These are phyloP conservation scores for Pteronotus mesoamericanus DNA, from an alignment of 2,797 vertebrate species.

Conservation along the genomic window DNA sequence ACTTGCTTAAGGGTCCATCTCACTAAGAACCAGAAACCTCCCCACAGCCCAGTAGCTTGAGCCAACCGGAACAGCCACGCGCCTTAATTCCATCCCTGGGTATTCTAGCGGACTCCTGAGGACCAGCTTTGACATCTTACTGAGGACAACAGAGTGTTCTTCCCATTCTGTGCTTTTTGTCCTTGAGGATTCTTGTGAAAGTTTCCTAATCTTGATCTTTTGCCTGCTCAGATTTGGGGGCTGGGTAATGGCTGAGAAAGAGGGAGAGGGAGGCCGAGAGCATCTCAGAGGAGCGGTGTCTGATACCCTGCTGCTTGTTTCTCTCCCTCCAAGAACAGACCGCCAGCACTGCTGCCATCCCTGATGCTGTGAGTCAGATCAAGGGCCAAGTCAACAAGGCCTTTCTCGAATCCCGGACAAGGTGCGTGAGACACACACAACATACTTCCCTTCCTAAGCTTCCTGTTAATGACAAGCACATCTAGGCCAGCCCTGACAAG, in stretches of 20 bases:
- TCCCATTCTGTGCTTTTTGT: background rate
- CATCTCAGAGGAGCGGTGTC: background rate
- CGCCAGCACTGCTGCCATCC: background rate
- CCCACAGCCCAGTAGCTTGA: background rate
- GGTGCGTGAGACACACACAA: background rate
- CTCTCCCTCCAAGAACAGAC: background rate
- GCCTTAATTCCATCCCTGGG: background rate
- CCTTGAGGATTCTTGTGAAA: background rate
- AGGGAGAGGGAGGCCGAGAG: background rate
- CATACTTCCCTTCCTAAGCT: background rate
- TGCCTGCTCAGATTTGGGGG: background rate
- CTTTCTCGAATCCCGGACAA: conserved; percentile 69
- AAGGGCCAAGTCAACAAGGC: conserved; percentile 63
- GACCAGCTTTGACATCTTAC: background rate
- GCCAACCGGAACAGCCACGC: background rate
- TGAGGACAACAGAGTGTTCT: background rate
- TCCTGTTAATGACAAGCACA: background rate
- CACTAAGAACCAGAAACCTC: background rate
- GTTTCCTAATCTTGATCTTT: background rate
- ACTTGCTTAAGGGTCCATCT: background rate
- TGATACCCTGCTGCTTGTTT: background rate
- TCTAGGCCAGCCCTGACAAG: background rate
- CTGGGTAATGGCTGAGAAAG: background rate
- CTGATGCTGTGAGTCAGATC: conserved; percentile 45
- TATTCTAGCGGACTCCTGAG: background rate